These are phyloP conservation scores for Condylura cristata DNA, from an alignment of 2,113 vertebrate species.

Conservation along the genomic window DNA sequence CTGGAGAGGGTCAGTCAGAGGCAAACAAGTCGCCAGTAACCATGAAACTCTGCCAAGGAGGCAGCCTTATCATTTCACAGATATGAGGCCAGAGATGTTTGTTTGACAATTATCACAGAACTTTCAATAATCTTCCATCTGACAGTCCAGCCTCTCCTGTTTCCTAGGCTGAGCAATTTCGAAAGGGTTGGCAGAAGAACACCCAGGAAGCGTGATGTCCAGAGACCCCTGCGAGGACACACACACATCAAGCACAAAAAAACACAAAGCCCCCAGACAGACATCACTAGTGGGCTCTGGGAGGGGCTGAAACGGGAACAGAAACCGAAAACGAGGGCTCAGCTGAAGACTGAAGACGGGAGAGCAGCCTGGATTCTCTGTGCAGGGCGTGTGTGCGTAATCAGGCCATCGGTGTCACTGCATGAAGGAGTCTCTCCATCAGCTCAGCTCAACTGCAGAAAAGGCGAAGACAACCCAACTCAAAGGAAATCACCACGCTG, in stretches of 20 bases:
- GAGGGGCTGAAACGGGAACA: background rate
- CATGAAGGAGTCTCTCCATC: background rate
- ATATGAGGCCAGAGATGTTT: background rate
- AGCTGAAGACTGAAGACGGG: background rate
- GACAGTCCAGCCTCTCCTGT: background rate
- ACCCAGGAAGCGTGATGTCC: background rate
- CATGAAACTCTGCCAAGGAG: background rate
- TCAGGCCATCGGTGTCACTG: background rate
- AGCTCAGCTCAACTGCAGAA: background rate
- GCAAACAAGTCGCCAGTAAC: background rate
- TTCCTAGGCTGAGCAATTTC: background rate
- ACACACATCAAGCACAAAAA: background rate
- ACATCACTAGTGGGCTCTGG: background rate
- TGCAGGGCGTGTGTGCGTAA: background rate
- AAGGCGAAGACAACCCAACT: background rate
- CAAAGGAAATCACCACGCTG: background rate
- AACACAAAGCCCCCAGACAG: background rate
- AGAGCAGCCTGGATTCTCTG: background rate
- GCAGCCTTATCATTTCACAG: background rate
- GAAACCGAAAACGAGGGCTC: background rate
- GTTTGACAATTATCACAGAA: background rate
- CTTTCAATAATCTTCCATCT: background rate
- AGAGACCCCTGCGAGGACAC: background rate
- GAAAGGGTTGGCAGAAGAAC: background rate
- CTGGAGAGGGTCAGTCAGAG: accelerated